A percentile compares a stretch with the other conserved stretches of the same genome.
phyloP scores from a whole-genome alignment of 2,113 vertebrate genomes.

The Chloroceryle aenea region DNA sequence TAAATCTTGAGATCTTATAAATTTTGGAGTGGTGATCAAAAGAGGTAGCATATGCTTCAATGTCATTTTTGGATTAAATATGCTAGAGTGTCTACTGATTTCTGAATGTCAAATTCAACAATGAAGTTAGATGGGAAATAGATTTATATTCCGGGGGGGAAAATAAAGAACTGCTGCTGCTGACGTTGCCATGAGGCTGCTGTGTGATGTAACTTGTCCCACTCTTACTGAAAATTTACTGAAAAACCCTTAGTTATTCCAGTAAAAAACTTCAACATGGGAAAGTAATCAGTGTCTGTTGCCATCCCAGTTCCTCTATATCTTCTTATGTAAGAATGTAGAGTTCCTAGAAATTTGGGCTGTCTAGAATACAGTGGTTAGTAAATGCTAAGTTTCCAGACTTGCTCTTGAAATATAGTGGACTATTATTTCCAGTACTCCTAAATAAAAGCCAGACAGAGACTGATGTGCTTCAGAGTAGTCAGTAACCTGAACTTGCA shows the following conservation, averaged over 20 bases:
- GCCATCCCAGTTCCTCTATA: not conserved
- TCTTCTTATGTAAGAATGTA: not conserved
- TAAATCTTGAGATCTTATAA: not conserved
- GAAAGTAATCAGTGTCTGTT: not conserved
- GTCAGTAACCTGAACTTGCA: not conserved
- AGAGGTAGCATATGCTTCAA: not conserved
- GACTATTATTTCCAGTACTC: not conserved
- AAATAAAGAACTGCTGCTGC: too few species aligned
- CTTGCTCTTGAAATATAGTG: not conserved
- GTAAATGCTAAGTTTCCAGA: not conserved
- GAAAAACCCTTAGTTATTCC: not conserved
- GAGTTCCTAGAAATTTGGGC: not conserved
- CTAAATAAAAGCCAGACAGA: not conserved
- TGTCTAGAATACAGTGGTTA: not conserved
- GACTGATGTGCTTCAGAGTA: not conserved
- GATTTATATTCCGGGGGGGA: not conserved
- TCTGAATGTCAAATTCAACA: not conserved
- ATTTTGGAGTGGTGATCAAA: not conserved
- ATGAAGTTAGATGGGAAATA: not conserved
- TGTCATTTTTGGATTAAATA: not conserved
- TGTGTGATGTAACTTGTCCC: not conserved
- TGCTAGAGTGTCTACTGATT: not conserved
- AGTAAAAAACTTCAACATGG: not conserved
- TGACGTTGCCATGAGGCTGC: not conserved
- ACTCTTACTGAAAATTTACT: not conserved